These are phyloP conservation scores for Eublepharis macularius DNA, from an alignment of 2,113 vertebrate species.

Conservation along the genomic window DNA sequence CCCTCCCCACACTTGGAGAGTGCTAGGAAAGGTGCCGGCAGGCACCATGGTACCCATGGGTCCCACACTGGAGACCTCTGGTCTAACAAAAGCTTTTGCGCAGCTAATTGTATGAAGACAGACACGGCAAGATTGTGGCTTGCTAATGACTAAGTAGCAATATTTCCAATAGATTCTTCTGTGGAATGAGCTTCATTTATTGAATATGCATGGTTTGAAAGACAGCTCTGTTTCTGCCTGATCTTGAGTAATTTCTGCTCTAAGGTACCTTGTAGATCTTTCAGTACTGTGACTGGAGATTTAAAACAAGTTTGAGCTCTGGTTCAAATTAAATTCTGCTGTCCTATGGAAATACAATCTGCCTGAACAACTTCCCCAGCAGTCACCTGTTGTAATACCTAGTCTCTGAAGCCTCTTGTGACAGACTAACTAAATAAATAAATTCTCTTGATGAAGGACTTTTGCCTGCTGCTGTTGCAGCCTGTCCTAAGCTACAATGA, in stretches of 20 bases:
- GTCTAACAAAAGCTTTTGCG: not conserved
- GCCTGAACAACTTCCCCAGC: not conserved
- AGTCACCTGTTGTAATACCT: not conserved
- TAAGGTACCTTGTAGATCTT: not conserved
- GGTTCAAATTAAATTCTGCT: not conserved
- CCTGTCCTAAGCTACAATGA: too few relatives aligned
- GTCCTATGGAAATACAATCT: not conserved
- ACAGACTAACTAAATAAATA: slow-evolving; percentile 3
- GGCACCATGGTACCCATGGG: too few relatives aligned
- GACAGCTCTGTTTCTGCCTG: not conserved
- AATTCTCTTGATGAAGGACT: not conserved
- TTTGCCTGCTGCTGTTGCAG: not conserved
- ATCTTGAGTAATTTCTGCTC: not conserved
- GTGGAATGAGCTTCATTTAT: not conserved
- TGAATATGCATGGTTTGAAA: not conserved
- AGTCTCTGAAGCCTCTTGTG: not conserved
- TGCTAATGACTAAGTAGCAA: not conserved
- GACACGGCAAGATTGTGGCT: not conserved
- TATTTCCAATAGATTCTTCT: not conserved
- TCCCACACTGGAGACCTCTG: too few relatives aligned
- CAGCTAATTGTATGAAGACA: not conserved
- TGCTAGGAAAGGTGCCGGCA: too few relatives aligned
- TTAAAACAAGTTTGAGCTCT: not conserved
- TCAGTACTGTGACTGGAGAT: not conserved
- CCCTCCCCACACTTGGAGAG: too few relatives aligned